Percentiles rank a stretch among this genome's conserved stretches.
These are phyloP conservation scores for Pogonocherus hispidulus DNA, from an alignment of 2,888 invertebrate species.

Conservation along the genomic window DNA sequence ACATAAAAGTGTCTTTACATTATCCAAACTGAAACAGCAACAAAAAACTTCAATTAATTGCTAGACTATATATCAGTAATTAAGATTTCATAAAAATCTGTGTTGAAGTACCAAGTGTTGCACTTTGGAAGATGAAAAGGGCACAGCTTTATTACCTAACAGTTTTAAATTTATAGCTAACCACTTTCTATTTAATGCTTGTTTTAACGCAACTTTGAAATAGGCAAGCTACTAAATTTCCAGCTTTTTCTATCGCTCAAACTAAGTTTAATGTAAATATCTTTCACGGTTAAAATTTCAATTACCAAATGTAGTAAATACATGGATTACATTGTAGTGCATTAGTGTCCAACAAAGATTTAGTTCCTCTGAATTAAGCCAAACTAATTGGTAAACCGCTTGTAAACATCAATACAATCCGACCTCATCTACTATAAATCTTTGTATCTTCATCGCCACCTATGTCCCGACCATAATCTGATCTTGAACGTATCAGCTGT, in stretches of 20 bases:
- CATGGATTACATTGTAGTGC: no score
- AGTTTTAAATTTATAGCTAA: not conserved
- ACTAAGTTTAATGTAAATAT: not conserved
- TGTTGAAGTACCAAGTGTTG: not conserved
- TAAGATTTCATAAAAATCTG: no score
- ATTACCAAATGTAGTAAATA: no score
- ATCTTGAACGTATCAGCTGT: no score
- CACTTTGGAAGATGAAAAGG: constrained; percentile 3
- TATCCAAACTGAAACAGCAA: not conserved
- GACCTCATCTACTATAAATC: no score
- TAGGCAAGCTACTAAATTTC: not conserved
- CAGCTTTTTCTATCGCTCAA: not conserved
- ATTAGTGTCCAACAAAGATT: no score
- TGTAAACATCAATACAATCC: no score
- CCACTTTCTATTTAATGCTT: not conserved
- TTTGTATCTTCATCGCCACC: no score
- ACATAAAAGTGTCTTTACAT: not conserved
- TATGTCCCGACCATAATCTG: no score
- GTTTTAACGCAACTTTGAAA: not conserved
- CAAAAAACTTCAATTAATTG: not conserved
- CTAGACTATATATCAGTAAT: not conserved
- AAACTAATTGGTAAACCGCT: no score
- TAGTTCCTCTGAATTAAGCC: no score
- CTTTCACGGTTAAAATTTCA: not conserved
- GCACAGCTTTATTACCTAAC: not conserved